Percentiles rank a stretch among this genome's conserved stretches.
phyloP scores from a whole-genome alignment of 2,888 invertebrate species.

The Latrodectus elegans region DNA sequence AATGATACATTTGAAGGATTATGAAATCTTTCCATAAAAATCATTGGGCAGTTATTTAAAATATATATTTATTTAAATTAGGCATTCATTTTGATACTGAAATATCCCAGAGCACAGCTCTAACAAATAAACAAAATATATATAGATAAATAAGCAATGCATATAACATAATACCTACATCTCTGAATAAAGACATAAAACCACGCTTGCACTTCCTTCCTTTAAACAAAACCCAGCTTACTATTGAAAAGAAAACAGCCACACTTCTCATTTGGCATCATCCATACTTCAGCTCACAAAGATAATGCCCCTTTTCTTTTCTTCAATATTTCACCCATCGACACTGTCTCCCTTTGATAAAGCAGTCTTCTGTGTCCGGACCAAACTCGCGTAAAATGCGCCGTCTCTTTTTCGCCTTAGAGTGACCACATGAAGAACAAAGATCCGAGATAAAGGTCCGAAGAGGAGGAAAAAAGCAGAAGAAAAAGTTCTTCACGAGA shows the following conservation, averaged over 20 bases:
- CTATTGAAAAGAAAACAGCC: background rate
- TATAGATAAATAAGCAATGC: too few relatives aligned
- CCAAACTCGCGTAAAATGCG: constrained; percentile 54
- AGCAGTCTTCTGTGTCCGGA: constrained; percentile 37
- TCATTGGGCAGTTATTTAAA: too few relatives aligned
- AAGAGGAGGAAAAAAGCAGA: background rate
- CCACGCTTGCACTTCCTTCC: too few relatives aligned
- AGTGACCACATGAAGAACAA: constrained; percentile 49
- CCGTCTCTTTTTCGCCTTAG: constrained; percentile 27
- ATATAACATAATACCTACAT: too few relatives aligned
- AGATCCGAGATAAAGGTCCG: constrained; percentile 34
- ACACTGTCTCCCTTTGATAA: constrained; percentile 41
- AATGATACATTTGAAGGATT: too few relatives aligned
- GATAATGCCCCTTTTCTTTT: constrained; percentile 28
- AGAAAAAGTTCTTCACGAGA: background rate
- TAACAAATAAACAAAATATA: too few relatives aligned
- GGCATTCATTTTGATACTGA: too few relatives aligned
- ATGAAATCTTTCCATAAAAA: too few relatives aligned
- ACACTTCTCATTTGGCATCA: background rate
- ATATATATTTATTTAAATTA: too few relatives aligned
- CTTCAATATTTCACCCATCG: constrained; percentile 52
- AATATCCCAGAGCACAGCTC: too few relatives aligned
- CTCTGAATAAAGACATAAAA: too few relatives aligned
- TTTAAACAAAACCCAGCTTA: background rate
- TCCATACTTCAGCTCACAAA: constrained; percentile 23